These are phyloP conservation scores for Adelosebastes latens DNA, from an alignment of 2,797 vertebrate genomes.

Conservation along the genomic window DNA sequence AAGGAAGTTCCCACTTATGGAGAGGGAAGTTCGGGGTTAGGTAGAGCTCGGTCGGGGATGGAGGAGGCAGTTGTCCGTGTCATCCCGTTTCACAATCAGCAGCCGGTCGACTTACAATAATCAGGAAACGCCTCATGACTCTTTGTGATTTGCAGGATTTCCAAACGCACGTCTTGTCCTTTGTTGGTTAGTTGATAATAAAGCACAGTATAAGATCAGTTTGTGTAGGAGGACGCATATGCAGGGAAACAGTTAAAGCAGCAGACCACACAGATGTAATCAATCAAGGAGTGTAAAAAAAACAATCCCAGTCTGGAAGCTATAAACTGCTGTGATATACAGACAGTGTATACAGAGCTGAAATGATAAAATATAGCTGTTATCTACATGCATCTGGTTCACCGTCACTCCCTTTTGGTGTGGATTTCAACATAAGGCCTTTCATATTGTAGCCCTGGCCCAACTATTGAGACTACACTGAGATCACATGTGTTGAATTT, in stretches of 20 bases:
- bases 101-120: constrained; percentile 10
- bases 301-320: constrained; percentile 16
- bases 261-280: constrained; percentile 24
- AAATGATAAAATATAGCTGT: constrained; percentile 21
- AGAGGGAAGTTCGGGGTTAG: constrained; percentile 71
- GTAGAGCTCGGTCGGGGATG: constrained; percentile 44
- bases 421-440: constrained; percentile 21
- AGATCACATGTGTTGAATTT: constrained; percentile 10
- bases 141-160: constrained; percentile 14
- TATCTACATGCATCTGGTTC: constrained; percentile 37
- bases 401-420: constrained; percentile 16
- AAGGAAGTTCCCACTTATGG: constrained; percentile 65
- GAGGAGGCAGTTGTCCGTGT: constrained; percentile 55
- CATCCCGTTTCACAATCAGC: constrained; percentile 60
- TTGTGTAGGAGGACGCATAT: background rate
- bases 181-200: background rate
- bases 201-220: background rate
- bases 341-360: constrained; percentile 15
- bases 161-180: constrained; percentile 7
- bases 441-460: background rate
- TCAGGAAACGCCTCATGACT: constrained; percentile 23
- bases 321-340: constrained; percentile 20
- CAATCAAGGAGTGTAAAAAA: constrained; percentile 27
- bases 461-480: background rate
- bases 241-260: constrained; percentile 3